These are phyloP conservation scores for Thalpophila matura DNA, from an alignment of 2,888 invertebrate species.

Conservation along the genomic window DNA sequence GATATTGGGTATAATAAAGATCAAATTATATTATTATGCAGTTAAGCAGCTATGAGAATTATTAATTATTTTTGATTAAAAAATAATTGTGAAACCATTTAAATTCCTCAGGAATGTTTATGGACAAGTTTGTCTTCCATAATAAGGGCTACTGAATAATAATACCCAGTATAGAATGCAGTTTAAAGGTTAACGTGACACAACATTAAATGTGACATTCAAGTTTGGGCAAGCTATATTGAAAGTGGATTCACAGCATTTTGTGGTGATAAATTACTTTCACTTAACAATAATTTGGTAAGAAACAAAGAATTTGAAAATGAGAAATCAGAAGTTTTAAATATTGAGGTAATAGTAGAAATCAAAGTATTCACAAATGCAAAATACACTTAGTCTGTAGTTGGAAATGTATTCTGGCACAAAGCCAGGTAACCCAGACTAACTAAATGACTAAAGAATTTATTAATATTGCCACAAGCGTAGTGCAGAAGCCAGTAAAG, in stretches of 20 bases:
- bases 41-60: background rate
- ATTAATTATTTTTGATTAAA: background rate
- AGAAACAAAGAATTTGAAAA: background rate
- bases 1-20: conserved; percentile 27
- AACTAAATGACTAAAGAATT: conserved; percentile 40
- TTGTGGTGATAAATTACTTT: conserved; percentile 41
- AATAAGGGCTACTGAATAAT: conserved; percentile 42
- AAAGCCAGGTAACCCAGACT: conserved; percentile 47
- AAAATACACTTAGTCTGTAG: conserved; percentile 38
- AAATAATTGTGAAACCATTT: background rate
- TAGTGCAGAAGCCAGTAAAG: conserved; percentile 55
- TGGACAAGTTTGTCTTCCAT: conserved; percentile 23
- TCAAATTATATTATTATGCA: conserved; percentile 21
- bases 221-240: conserved; percentile 28
- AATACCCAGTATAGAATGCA: conserved; percentile 32
- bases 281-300: conserved; percentile 3
- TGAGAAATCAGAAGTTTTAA: background rate
- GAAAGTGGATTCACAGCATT: conserved; percentile 46
- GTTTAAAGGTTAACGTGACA: conserved; percentile 49
- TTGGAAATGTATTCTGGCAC: conserved; percentile 43
- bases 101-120: conserved; percentile 18
- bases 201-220: conserved; percentile 33
- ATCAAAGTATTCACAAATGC: conserved; percentile 22
- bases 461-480: conserved; percentile 45
- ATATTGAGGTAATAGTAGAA: conserved; percentile 5